A percentile compares a stretch with the other conserved stretches of the same genome.
These are phyloP conservation scores for Anodontia alba DNA, from an alignment of 2,888 invertebrate genomes.

Conservation along the genomic window DNA sequence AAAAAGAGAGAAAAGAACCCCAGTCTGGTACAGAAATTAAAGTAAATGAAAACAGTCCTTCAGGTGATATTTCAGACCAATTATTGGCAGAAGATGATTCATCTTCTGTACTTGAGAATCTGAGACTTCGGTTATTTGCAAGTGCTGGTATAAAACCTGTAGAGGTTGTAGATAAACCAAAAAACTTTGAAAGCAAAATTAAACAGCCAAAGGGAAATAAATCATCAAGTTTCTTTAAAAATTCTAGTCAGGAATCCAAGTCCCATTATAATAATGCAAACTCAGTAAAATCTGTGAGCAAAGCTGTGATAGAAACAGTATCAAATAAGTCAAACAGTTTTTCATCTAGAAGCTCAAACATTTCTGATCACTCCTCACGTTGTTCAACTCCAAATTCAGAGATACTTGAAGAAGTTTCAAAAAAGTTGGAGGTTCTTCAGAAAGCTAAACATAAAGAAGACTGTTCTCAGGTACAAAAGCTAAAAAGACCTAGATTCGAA, in stretches of 20 bases:
- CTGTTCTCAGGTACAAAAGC: background rate
- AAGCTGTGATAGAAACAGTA: background rate
- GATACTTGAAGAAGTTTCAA: slow-evolving; percentile 51
- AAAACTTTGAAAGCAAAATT: slow-evolving; percentile 53
- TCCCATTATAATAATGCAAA: background rate
- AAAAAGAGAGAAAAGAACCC: background rate
- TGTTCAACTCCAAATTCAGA: slow-evolving; percentile 24
- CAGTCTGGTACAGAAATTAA: background rate
- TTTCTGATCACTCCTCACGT: slow-evolving; percentile 29
- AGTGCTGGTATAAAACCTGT: slow-evolving; percentile 45
- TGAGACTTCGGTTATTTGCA: slow-evolving; percentile 52
- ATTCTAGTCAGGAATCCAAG: background rate
- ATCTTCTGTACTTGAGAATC: slow-evolving; percentile 36
- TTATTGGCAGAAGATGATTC: background rate
- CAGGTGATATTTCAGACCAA: background rate
- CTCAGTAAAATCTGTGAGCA: background rate
- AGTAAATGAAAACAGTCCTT: background rate
- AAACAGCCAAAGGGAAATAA: slow-evolving; percentile 44
- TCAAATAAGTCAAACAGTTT: background rate
- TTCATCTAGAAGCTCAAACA: background rate
- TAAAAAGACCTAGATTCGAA: slow-evolving; percentile 23
- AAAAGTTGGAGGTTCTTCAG: slow-evolving; percentile 39
- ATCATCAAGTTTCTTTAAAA: background rate
- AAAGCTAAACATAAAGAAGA: slow-evolving; percentile 35
- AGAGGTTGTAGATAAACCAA: slow-evolving; percentile 38